Conservation (phyloP, 2,888 invertebrate genomes). For the Anodontia alba region DNA sequence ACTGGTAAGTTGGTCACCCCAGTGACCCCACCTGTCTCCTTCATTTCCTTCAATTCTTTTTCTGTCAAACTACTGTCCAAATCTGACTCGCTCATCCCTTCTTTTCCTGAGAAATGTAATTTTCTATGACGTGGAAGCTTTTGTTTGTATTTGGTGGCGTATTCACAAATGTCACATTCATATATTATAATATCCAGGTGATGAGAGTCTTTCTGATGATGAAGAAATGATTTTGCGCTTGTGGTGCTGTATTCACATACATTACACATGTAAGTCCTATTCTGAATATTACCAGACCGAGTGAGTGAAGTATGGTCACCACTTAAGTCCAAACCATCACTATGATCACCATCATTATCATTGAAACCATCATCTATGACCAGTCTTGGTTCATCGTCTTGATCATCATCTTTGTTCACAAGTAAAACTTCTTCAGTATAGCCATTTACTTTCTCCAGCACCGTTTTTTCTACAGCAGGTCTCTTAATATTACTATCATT, state of each 20-base stretch:
- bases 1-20: background rate
- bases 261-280: constrained; percentile 74
- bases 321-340: constrained; percentile 30
- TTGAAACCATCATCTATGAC: constrained; percentile 63
- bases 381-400: constrained; percentile 73
- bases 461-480: constrained; percentile 40
- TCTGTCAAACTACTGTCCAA: constrained; percentile 65
- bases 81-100: constrained; percentile 61
- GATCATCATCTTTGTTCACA: constrained; percentile 57
- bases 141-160: constrained; percentile 81
- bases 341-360: constrained; percentile 32
- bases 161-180: constrained; percentile 81
- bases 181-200: constrained; percentile 75
- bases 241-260: constrained; percentile 73
- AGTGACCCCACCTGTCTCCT: constrained; percentile 3
- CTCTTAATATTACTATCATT: constrained; percentile 9
- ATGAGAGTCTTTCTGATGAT: constrained; percentile 78
- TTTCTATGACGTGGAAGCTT: constrained; percentile 78
- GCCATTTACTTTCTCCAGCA: constrained; percentile 51
- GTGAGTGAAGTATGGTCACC: constrained; percentile 53
- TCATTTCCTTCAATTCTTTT: constrained; percentile 51
- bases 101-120: constrained; percentile 74
- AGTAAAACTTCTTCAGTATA: constrained; percentile 50
- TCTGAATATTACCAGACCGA: constrained; percentile 75
- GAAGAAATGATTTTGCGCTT: constrained; percentile 75